Evolutionary conservation across 2,113 vertebrate genomes (phyloP).

Genomic region (Boulengeromyrus knoepffleri): DNA sequence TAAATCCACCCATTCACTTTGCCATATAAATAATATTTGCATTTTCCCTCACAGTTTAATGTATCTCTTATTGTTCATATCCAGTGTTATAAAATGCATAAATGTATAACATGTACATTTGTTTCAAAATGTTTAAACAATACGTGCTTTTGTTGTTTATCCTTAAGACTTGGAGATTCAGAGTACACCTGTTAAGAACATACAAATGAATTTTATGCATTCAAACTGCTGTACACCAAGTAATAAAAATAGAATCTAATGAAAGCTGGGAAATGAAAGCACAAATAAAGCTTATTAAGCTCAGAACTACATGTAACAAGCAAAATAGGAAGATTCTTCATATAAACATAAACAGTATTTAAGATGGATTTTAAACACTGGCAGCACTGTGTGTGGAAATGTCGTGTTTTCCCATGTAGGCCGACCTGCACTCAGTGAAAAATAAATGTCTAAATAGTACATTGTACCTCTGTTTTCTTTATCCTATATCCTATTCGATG

Average conservation of each 20-base stretch:
- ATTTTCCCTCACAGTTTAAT: background rate
- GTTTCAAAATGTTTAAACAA: background rate
- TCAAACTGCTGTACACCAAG: background rate
- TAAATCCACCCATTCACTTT: background rate
- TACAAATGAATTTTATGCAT: background rate
- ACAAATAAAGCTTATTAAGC: background rate
- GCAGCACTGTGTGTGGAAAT: background rate
- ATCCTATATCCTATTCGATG: background rate
- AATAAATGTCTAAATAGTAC: background rate
- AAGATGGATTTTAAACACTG: background rate
- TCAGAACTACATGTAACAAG: background rate
- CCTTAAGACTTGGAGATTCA: background rate
- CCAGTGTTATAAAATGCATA: background rate
- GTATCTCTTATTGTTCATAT: background rate
- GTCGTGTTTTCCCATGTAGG: background rate
- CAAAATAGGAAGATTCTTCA: background rate
- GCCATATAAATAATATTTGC: background rate
- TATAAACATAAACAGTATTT: background rate
- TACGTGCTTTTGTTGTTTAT: background rate
- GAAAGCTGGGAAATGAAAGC: background rate
- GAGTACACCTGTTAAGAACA: background rate
- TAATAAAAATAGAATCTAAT: background rate
- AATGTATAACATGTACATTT: background rate
- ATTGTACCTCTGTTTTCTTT: background rate
- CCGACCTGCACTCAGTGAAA: background rate